These are phyloP conservation scores for Protonibea diacanthus DNA, from an alignment of 2,797 vertebrate genomes.

Conservation along the genomic window DNA sequence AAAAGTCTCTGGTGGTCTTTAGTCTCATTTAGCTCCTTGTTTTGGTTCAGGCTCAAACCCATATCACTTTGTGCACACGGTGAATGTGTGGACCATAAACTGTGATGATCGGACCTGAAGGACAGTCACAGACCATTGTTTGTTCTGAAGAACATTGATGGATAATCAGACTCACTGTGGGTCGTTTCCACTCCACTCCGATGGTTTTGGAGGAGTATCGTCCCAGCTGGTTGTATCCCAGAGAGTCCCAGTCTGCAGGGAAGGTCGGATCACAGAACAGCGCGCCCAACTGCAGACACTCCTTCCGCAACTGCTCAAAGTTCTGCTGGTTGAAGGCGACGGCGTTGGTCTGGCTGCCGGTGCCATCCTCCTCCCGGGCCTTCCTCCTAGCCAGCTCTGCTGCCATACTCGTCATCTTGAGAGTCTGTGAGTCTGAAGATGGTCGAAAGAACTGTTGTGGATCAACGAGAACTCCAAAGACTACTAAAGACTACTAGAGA, in stretches of 20 bases:
- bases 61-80: too few relatives aligned
- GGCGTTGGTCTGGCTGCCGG: slow-evolving; percentile 79
- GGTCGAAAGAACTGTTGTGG: too few relatives aligned
- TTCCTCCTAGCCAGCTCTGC: slow-evolving; percentile 70
- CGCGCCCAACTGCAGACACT: slow-evolving; percentile 77
- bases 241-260: slow-evolving; percentile 80
- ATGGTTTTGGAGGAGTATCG: slow-evolving; percentile 83
- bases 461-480: too few relatives aligned
- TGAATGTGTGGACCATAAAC: too few relatives aligned
- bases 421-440: background rate
- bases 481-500: too few relatives aligned
- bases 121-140: too few relatives aligned
- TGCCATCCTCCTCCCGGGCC: slow-evolving; percentile 77
- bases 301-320: slow-evolving; percentile 80
- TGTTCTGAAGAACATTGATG: too few relatives aligned
- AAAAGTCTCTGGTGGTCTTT: too few relatives aligned
- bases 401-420: slow-evolving; percentile 67
- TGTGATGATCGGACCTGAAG: too few relatives aligned
- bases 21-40: too few relatives aligned
- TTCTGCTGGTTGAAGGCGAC: slow-evolving; percentile 86
- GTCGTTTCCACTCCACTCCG: slow-evolving; percentile 87
- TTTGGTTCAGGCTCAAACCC: too few relatives aligned
- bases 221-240: slow-evolving; percentile 90
- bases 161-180: slow-evolving; percentile 66
- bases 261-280: slow-evolving; percentile 89